These are phyloP conservation scores for Proterorhinus semilunaris DNA, from an alignment of 2,113 vertebrate species.

Conservation along the genomic window DNA sequence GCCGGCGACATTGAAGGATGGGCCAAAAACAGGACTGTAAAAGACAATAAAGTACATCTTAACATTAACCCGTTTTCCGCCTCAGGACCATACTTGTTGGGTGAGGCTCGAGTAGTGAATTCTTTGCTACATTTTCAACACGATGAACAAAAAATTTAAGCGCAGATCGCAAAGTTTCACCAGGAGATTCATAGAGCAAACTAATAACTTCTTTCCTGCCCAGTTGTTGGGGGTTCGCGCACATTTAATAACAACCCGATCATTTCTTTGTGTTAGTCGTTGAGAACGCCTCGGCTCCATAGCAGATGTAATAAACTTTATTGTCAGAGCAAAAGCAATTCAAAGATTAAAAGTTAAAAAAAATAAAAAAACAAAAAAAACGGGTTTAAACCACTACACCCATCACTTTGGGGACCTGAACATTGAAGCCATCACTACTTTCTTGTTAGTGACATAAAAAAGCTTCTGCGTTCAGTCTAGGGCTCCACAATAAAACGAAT, in stretches of 20 bases:
- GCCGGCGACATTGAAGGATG: too few species aligned
- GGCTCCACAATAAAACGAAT: too few species aligned
- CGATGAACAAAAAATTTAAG: too few species aligned
- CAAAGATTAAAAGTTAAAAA: background rate
- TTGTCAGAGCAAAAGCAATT: background rate
- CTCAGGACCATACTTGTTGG: too few species aligned
- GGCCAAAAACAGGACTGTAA: too few species aligned
- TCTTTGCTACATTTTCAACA: too few species aligned
- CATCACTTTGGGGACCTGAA: background rate
- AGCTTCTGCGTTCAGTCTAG: too few species aligned
- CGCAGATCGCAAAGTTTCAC: background rate
- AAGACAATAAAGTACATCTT: too few species aligned
- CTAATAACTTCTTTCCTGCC: background rate
- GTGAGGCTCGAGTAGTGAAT: too few species aligned
- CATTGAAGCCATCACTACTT: too few species aligned
- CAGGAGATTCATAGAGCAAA: constrained; percentile 1
- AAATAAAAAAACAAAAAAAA: background rate
- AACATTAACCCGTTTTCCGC: too few species aligned
- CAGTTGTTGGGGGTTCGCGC: background rate
- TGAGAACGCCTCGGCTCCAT: background rate
- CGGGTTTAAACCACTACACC: background rate
- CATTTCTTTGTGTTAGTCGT: background rate
- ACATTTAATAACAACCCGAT: constrained; percentile 3
- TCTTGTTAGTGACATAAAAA: too few species aligned
- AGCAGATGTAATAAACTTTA: background rate